phyloP scores from a whole-genome alignment of 1,140 invertebrate genomes.

The Micrasema longulum region DNA sequence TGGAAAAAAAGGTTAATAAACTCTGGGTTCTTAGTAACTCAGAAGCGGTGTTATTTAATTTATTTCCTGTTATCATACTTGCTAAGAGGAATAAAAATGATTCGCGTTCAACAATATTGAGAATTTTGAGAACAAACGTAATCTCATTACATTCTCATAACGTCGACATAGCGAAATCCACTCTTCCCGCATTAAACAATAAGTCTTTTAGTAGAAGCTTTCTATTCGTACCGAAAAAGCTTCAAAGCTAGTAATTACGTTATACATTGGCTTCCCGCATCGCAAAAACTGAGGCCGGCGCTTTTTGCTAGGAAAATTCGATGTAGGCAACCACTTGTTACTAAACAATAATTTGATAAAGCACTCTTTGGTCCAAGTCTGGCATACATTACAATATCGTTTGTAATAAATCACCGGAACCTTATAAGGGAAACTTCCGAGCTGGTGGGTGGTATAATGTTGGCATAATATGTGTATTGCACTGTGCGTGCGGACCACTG shows the following conservation, averaged over 20 bases:
- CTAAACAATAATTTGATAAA: constrained; percentile 38
- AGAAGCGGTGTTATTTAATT: too few relatives aligned
- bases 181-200: constrained; percentile 10
- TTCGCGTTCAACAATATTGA: too few relatives aligned
- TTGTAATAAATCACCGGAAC: constrained; percentile 19
- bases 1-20: too few relatives aligned
- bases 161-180: constrained; percentile 11
- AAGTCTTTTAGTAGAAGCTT: constrained; percentile 26
- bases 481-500: neutral
- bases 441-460: neutral
- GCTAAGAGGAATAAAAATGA: too few relatives aligned
- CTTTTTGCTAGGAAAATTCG: constrained; percentile 28
- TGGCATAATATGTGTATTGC: neutral
- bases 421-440: too few relatives aligned
- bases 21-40: too few relatives aligned
- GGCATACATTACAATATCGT: constrained; percentile 33
- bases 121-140: too few relatives aligned
- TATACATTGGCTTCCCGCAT: constrained; percentile 31
- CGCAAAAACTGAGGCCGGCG: constrained; percentile 20
- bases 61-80: too few relatives aligned
- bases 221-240: constrained; percentile 24
- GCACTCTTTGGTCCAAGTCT: constrained; percentile 1
- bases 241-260: constrained; percentile 31
- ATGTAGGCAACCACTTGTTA: constrained; percentile 31
- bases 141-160: neutral